Evolutionary conservation across 2,888 invertebrate species (phyloP).

Genomic region (Icerya purchasi): DNA sequence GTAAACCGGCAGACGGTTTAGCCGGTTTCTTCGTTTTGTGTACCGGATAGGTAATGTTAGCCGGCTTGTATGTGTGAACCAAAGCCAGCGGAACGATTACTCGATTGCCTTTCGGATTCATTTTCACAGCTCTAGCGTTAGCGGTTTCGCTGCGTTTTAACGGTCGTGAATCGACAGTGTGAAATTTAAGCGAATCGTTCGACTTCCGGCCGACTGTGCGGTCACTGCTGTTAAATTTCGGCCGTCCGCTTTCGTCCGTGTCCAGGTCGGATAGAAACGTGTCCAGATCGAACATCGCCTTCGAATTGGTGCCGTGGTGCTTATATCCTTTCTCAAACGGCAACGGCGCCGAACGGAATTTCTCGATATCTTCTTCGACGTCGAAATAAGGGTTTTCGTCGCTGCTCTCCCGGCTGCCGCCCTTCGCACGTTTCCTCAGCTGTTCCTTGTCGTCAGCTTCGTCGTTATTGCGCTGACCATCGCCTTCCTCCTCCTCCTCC

Average conservation of each 20-base stretch:
- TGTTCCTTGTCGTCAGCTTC: not conserved
- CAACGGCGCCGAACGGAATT: not conserved
- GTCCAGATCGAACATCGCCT: slow-evolving; percentile 3
- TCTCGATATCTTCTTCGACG: not conserved
- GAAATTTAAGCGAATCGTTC: not conserved
- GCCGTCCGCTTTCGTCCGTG: not conserved
- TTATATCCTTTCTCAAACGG: not conserved
- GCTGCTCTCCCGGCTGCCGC: not conserved
- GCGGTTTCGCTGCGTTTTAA: not conserved
- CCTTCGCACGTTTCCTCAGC: not conserved
- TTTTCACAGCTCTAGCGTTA: slow-evolving; percentile 2
- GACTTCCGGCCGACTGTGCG: too few relatives aligned
- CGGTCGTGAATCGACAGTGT: not conserved
- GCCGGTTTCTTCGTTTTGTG: not conserved
- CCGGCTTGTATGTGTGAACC: slow-evolving; percentile 14
- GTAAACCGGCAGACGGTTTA: too few relatives aligned
- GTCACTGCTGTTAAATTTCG: not conserved
- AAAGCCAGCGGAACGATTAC: slow-evolving; percentile 11
- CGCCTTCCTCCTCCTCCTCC: not conserved
- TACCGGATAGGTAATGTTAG: slow-evolving; percentile 13
- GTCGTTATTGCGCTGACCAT: not conserved
- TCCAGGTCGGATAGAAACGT: slow-evolving; percentile 3
- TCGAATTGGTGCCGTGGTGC: not conserved
- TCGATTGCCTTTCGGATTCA: not conserved
- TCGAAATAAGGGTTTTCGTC: not conserved